These are phyloP conservation scores for Lissocephala sabroskyi DNA, from an alignment of 2,888 invertebrate species.

Conservation along the genomic window DNA sequence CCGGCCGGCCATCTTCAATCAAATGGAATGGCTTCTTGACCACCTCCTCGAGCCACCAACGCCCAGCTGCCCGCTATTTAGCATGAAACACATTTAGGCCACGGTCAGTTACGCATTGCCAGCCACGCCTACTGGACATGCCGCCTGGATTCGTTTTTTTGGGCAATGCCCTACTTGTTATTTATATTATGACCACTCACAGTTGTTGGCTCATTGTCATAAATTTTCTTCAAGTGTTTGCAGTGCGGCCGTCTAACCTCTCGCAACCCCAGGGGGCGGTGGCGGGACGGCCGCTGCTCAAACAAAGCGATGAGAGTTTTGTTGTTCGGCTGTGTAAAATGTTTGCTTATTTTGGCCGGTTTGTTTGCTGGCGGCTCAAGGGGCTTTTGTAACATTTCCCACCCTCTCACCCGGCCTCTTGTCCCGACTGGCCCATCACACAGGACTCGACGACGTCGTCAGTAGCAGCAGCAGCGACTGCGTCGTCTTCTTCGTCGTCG, in stretches of 20 bases:
- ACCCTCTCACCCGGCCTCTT: no score
- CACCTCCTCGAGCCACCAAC: no score
- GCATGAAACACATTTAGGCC: constrained; percentile 48
- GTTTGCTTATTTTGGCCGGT: constrained; percentile 13
- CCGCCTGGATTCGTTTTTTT: no score
- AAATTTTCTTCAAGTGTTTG: constrained; percentile 60
- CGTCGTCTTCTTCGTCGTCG: constrained; percentile 8
- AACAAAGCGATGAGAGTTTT: constrained; percentile 32
- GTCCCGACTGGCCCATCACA: no score
- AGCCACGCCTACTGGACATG: constrained; percentile 31
- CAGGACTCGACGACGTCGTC: no score
- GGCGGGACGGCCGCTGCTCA: no score
- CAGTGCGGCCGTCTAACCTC: constrained; percentile 25
- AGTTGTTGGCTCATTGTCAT: constrained; percentile 61
- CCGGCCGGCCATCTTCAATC: constrained; percentile 31
- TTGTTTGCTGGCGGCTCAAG: constrained; percentile 31
- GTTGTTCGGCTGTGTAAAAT: constrained; percentile 21
- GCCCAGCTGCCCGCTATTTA: constrained; percentile 18
- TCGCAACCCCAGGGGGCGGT: no score
- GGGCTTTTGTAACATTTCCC: constrained; percentile 28
- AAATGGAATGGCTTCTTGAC: constrained; percentile 27
- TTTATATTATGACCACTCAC: constrained; percentile 62
- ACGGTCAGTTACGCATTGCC: constrained; percentile 46
- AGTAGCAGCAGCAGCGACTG: no score
- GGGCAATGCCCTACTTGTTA: constrained; percentile 51